A percentile compares a stretch with the other conserved stretches of the same genome.
Evolutionary conservation across 2,797 vertebrate species (phyloP).

Genomic region (Fistularia tabacaria): DNA sequence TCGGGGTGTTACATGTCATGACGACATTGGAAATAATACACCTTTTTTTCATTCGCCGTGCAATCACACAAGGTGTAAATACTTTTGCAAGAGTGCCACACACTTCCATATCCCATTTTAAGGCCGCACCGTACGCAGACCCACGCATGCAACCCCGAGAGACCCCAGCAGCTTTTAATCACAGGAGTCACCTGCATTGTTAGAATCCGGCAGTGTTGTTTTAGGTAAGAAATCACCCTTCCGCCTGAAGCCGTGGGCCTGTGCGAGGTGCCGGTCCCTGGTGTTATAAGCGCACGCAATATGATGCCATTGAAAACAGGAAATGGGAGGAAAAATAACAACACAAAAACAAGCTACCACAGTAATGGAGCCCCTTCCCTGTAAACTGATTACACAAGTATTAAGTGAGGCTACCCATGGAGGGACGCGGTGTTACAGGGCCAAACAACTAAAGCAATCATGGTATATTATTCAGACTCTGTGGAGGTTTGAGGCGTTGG

Average conservation of each 20-base stretch:
- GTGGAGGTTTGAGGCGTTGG: too few relatives aligned
- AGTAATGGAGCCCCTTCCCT: conserved; percentile 75
- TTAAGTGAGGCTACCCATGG: conserved; percentile 48
- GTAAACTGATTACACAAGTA: conserved; percentile 41
- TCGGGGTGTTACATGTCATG: conserved; percentile 8
- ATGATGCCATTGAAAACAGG: conserved; percentile 28
- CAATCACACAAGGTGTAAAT: conserved; percentile 29
- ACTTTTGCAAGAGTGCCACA: background rate
- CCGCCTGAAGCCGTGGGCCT: conserved; percentile 38
- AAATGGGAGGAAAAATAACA: conserved; percentile 35
- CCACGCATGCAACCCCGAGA: conserved; percentile 13
- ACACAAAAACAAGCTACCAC: conserved; percentile 33
- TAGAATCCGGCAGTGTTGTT: conserved; percentile 33
- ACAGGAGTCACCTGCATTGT: conserved; percentile 38
- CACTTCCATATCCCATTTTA: too few relatives aligned
- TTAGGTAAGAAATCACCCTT: conserved; percentile 51
- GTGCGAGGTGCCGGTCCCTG: conserved; percentile 56
- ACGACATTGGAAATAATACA: conserved; percentile 13
- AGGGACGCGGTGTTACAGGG: conserved; percentile 22
- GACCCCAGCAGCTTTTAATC: conserved; percentile 50
- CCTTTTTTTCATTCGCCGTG: conserved; percentile 13
- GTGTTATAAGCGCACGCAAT: conserved; percentile 62
- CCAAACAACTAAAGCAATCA: too few relatives aligned
- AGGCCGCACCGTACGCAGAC: background rate
- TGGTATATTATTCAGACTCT: too few relatives aligned